A percentile compares a stretch with the other conserved stretches of the same genome.
phyloP scores from a whole-genome alignment of 1,140 invertebrate genomes.

The Probaryconus sp. region DNA sequence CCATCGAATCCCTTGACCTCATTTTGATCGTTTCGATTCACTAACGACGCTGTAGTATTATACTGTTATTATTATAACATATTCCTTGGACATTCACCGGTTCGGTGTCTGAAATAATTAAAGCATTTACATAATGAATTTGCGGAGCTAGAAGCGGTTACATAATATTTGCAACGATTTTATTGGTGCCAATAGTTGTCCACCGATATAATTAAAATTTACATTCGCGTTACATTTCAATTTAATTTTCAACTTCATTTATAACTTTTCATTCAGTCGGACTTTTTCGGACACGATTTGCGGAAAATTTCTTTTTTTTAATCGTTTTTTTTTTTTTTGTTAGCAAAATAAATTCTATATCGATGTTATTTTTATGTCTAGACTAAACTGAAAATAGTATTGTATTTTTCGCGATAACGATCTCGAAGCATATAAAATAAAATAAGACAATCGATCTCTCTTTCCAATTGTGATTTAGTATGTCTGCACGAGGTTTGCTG shows the following conservation, averaged over 20 bases:
- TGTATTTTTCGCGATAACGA: too few species aligned
- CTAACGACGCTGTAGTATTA: conserved; percentile 14
- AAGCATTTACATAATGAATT: conserved; percentile 21
- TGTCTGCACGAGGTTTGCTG: conserved; percentile 28
- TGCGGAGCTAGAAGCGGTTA: not conserved
- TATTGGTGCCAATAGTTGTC: too few species aligned
- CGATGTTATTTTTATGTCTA: too few species aligned
- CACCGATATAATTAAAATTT: too few species aligned
- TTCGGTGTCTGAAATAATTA: conserved; percentile 37
- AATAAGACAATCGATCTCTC: conserved; percentile 26
- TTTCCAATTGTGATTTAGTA: conserved; percentile 51
- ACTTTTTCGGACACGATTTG: too few species aligned
- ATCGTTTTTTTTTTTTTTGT: not conserved
- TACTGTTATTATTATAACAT: conserved; percentile 38
- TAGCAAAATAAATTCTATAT: too few species aligned
- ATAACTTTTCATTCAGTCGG: too few species aligned
- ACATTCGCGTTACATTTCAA: not conserved
- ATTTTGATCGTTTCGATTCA: conserved; percentile 59
- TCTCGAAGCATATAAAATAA: too few species aligned
- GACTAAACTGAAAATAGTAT: too few species aligned
- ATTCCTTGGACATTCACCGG: conserved; percentile 42
- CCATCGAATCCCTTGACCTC: conserved; percentile 74
- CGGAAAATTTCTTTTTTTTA: not conserved
- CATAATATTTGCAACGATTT: not conserved
- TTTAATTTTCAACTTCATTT: too few species aligned